Evolutionary conservation across 2,113 vertebrate species (phyloP).

Genomic region (Glareola pratincola): DNA sequence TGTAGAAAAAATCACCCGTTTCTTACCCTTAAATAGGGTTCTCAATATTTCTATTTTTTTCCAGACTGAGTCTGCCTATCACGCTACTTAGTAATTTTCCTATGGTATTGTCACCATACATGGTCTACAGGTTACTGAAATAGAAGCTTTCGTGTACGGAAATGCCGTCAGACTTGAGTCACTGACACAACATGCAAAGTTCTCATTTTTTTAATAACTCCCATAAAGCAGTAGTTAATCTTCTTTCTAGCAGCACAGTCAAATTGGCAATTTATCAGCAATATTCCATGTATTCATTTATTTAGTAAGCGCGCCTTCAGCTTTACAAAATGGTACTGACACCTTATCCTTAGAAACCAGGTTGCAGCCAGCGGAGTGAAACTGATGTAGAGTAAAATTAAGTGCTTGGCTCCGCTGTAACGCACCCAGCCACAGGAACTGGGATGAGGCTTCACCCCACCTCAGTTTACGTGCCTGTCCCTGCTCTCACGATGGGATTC

Average conservation of each 20-base stretch:
- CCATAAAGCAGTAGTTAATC: not conserved
- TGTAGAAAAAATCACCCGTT: not conserved
- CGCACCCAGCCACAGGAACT: not conserved
- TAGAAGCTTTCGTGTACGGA: not conserved
- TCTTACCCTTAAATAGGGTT: not conserved
- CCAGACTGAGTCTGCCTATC: not conserved
- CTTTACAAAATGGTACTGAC: not conserved
- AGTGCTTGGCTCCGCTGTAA: not conserved
- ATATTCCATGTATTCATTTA: not conserved
- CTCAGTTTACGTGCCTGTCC: not conserved
- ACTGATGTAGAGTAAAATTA: not conserved
- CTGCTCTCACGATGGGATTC: not conserved
- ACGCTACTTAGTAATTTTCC: not conserved
- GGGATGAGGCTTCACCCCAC: not conserved
- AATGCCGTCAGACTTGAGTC: not conserved
- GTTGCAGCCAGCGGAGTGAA: not conserved
- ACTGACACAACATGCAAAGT: not conserved
- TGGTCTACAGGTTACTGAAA: not conserved
- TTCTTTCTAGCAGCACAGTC: not conserved
- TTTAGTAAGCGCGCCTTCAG: not conserved
- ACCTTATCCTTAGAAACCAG: not conserved
- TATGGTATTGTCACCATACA: not conserved
- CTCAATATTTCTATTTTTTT: not conserved
- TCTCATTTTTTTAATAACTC: not conserved
- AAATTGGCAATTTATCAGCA: not conserved